Base-by-base conservation (phyloP, 2,888 invertebrate genomes). In the Hemicrepidius hirtus region DNA sequence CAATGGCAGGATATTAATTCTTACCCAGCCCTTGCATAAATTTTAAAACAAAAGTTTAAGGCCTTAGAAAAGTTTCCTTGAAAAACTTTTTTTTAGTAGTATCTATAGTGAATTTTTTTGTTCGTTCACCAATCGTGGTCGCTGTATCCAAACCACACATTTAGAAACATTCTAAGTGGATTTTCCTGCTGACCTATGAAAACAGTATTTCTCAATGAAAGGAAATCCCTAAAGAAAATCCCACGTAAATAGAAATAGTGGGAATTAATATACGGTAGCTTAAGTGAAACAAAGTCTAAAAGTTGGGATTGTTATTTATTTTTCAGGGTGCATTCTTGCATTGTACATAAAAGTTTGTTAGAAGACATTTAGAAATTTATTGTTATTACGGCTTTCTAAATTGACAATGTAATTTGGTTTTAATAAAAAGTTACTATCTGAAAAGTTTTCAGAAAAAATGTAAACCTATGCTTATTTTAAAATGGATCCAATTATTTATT, bases 141-240 rank as follows among this genome's bases (percentile, higher is more conserved):
- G 53, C 28, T 28, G n/a, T 53, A 9, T 24, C 53, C 53, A 53
- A 53, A 37, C 28, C 53, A 71, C 50, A 71, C 64, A 60, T 66
- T 66, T 50, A 59, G 59, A 66, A 68, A 55, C 53, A 32, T 40
- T 24, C 41, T 69, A 68, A 69, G 50, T 44, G 71, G 74, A 71
- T 71, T 72, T 71, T 64, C 46, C n/a, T 41, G 60, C 65, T 71
- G 71, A 68, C 71, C 74, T 67, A 64, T 53, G 50, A 70, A 73
- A 68, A 68, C 71, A 66, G 70, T 77, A 77, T 74, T 69, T 75
- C 70, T 76, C 75, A 75, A 77, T 77, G 67, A 76, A 64, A 70
- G 68, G 28, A 63, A 77, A 75, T 77, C 76, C 72, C 77, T 20
- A 65, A 55, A 67, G 76, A 57, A 72, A 57, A 68, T 49, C 62